A percentile compares a stretch with the other conserved stretches of the same genome.
Evolutionary conservation across 2,888 invertebrate species (phyloP).

Genomic region (Nemotelus nigrinus): DNA sequence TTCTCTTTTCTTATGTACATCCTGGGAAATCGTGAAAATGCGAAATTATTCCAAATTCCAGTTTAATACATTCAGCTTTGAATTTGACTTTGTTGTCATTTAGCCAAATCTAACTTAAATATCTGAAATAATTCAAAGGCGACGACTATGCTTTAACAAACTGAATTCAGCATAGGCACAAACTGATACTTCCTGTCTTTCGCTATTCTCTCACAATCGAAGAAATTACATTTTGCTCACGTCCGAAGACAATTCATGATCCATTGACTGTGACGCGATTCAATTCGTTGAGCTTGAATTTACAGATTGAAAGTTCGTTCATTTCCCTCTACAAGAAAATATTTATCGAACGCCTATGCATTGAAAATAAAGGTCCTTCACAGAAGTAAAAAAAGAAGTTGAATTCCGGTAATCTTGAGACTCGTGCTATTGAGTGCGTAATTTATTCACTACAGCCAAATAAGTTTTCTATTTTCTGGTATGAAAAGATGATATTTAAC

Average conservation of each 20-base stretch:
- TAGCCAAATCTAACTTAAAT: slow-evolving; percentile 6
- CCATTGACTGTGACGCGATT: neutral
- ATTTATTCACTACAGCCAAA: no score
- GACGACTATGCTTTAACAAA: neutral
- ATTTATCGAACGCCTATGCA: neutral
- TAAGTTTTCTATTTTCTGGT: no score
- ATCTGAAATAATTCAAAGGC: slow-evolving; percentile 5
- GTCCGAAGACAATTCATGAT: slow-evolving; percentile 7
- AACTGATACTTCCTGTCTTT: no score
- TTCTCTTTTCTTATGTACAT: no score
- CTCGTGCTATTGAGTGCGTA: no score
- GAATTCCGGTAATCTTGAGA: no score
- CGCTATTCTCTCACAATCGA: neutral
- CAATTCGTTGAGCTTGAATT: slow-evolving; percentile 6
- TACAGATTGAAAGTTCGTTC: neutral
- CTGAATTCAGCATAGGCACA: no score
- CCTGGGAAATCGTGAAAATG: no score
- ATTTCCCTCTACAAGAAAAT: neutral
- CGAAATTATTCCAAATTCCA: no score
- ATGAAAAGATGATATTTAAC: no score
- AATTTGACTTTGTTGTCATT: slow-evolving; percentile 1
- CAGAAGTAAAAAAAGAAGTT: no score
- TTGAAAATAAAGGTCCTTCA: no score
- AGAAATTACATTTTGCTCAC: slow-evolving; percentile 13
- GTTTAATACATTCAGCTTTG: neutral